Evolutionary conservation across 2,888 invertebrate species (phyloP).

Genomic region (Aplocera efformata): DNA sequence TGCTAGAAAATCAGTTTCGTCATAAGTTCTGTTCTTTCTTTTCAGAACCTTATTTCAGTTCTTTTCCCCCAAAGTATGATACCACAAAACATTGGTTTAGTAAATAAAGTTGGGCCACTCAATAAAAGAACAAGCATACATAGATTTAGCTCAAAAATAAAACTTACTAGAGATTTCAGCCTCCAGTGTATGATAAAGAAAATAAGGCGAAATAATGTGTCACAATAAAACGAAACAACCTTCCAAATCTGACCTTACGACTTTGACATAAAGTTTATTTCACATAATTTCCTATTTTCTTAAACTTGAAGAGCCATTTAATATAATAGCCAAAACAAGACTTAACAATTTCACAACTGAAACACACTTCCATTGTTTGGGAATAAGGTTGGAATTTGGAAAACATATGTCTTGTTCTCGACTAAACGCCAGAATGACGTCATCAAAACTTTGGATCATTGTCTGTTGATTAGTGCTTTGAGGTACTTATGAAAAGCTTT

Average conservation of each 20-base stretch:
- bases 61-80: too few species aligned
- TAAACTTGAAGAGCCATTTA: constrained; percentile 35
- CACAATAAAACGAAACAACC: constrained; percentile 18
- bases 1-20: too few species aligned
- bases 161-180: not conserved
- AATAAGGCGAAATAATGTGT: constrained; percentile 7
- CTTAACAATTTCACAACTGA: constrained; percentile 8
- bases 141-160: not conserved
- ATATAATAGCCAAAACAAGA: constrained; percentile 32
- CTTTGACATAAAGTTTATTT: constrained; percentile 31
- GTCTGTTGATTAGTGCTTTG: constrained; percentile 22
- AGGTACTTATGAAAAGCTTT: constrained; percentile 12
- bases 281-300: constrained; percentile 31
- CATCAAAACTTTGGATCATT: constrained; percentile 21
- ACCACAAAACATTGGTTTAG: too few species aligned
- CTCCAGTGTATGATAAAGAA: not conserved
- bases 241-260: constrained; percentile 32
- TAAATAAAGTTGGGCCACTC: too few species aligned
- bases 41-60: too few species aligned
- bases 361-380: not conserved
- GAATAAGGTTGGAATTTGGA: constrained; percentile 1
- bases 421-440: constrained; percentile 14
- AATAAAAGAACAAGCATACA: too few species aligned
- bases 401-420: not conserved
- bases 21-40: too few species aligned